A percentile compares a stretch with the other conserved stretches of the same genome.
These are phyloP conservation scores for Phaonia tiefii DNA, from an alignment of 2,888 invertebrate species.

Conservation along the genomic window DNA sequence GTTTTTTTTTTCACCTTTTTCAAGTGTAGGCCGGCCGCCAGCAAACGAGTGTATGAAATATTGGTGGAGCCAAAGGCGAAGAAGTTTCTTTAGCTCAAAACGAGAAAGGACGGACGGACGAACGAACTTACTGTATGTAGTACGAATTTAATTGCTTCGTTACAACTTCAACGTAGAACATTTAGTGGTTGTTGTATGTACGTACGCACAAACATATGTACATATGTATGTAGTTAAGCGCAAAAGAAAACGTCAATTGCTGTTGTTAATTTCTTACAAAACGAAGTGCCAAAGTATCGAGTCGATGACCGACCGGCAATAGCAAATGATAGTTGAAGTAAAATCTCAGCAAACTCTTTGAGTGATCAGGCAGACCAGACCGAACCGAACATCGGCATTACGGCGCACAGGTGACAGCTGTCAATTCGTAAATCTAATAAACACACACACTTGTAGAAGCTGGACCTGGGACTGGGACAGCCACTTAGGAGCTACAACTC, in stretches of 20 bases:
- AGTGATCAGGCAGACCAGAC: neutral
- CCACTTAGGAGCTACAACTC: neutral
- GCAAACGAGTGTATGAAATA: neutral
- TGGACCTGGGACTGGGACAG: neutral
- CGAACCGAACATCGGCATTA: neutral
- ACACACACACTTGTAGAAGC: constrained; percentile 6
- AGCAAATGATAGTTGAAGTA: neutral
- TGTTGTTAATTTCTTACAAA: too few relatives aligned
- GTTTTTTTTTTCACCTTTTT: neutral
- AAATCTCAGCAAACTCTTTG: constrained; percentile 5
- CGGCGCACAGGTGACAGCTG: constrained; percentile 51
- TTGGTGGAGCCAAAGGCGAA: neutral
- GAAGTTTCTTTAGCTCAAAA: too few relatives aligned
- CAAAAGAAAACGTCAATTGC: too few relatives aligned
- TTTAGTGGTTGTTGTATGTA: too few relatives aligned
- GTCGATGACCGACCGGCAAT: neutral
- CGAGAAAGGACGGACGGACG: too few relatives aligned
- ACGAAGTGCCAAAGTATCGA: neutral
- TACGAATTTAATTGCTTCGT: too few relatives aligned
- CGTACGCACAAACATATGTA: too few relatives aligned
- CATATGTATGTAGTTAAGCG: too few relatives aligned
- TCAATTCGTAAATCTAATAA: constrained; percentile 50
- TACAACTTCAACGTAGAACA: too few relatives aligned
- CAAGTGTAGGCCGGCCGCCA: neutral
- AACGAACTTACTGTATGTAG: too few relatives aligned